Conservation (phyloP, 2,888 invertebrate species). For the Sphaeridia pumilis region DNA sequence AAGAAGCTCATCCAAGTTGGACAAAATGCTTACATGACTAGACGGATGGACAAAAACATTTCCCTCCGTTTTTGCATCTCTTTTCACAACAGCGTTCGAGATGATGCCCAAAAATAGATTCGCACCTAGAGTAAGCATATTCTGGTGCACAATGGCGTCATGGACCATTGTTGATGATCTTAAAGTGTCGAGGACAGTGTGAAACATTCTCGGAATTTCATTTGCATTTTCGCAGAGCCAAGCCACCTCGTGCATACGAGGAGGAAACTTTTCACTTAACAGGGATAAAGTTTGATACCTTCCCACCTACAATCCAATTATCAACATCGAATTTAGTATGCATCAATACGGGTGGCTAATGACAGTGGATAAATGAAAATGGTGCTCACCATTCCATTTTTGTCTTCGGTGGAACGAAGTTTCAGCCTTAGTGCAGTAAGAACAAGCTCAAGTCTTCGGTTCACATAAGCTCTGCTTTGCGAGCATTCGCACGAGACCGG, state of each 20-base stretch:
- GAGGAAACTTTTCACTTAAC: conserved; percentile 54
- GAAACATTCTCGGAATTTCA: conserved; percentile 37
- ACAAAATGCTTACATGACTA: background rate
- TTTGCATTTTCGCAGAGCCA: conserved; percentile 48
- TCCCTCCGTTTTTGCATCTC: conserved; percentile 2
- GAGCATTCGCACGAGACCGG: background rate
- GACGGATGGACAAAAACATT: conserved; percentile 12
- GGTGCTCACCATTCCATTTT: conserved; percentile 17
- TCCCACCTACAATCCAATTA: conserved; percentile 47
- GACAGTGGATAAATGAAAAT: background rate
- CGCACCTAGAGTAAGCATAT: conserved; percentile 45
- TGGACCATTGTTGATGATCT: conserved; percentile 45
- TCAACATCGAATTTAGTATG: background rate
- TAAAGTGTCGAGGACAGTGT: conserved; percentile 42
- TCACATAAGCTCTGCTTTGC: background rate
- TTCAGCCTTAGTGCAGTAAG: conserved; percentile 12
- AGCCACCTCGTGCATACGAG: conserved; percentile 53
- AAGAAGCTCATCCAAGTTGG: background rate
- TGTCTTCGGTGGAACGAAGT: conserved; percentile 14
- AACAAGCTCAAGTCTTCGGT: conserved; percentile 10
- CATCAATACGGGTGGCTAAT: background rate
- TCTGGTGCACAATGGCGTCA: conserved; percentile 46
- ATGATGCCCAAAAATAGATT: conserved; percentile 44
- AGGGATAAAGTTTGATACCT: conserved; percentile 56
- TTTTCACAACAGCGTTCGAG: conserved; percentile 1